These are phyloP conservation scores for Dysmachus trigonus DNA, from an alignment of 2,888 invertebrate species.

Conservation along the genomic window DNA sequence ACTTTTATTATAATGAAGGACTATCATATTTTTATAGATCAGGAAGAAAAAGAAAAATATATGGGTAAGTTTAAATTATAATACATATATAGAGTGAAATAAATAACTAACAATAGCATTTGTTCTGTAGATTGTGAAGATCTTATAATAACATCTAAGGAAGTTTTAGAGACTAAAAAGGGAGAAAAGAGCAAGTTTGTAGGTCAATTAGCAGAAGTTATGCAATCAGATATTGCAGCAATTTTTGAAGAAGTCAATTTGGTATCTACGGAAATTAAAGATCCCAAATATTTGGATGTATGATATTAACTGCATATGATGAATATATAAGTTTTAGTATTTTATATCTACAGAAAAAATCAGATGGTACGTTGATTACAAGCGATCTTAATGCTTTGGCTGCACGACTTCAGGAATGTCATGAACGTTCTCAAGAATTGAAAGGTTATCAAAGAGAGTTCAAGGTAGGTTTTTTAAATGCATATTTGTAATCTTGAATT, in stretches of 20 bases:
- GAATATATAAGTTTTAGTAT: neutral
- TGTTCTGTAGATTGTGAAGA: slow-evolving; percentile 58
- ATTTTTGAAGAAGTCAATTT: slow-evolving; percentile 78
- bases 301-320: slow-evolving; percentile 44
- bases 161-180: slow-evolving; percentile 69
- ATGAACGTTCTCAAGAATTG: slow-evolving; percentile 77
- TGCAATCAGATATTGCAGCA: slow-evolving; percentile 80
- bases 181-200: slow-evolving; percentile 77
- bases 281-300: slow-evolving; percentile 58
- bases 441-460: slow-evolving; percentile 86
- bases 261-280: slow-evolving; percentile 75
- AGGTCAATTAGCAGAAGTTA: slow-evolving; percentile 74
- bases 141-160: slow-evolving; percentile 66
- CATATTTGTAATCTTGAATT: neutral
- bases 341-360: slow-evolving; percentile 69
- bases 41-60: slow-evolving; percentile 71
- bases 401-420: slow-evolving; percentile 71
- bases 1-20: slow-evolving; percentile 85
- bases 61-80: slow-evolving; percentile 55
- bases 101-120: neutral
- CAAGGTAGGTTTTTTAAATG: slow-evolving; percentile 69
- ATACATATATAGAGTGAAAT: neutral
- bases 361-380: slow-evolving; percentile 74
- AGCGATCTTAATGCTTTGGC: slow-evolving; percentile 72
- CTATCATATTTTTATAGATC: slow-evolving; percentile 76